These are phyloP conservation scores for Zaprionus lineosus DNA, from an alignment of 2,888 invertebrate species.

Conservation along the genomic window DNA sequence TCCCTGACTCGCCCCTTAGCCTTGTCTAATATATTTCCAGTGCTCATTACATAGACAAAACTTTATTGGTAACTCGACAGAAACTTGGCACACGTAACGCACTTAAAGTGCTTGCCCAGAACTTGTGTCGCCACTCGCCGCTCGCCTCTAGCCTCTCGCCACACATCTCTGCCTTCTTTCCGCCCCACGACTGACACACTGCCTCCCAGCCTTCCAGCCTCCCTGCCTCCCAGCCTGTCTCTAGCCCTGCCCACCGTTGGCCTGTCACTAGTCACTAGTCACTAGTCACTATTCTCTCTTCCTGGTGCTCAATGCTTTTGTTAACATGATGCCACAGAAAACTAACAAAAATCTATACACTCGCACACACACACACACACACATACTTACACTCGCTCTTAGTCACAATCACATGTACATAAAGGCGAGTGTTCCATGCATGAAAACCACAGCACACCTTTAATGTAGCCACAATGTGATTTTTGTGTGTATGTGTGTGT, in stretches of 20 bases:
- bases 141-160: too few relatives aligned
- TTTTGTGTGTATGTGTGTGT: constrained; percentile 7
- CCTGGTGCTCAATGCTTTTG: constrained; percentile 67
- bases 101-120: constrained; percentile 35
- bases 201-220: background rate
- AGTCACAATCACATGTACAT: too few relatives aligned
- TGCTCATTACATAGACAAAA: constrained; percentile 26
- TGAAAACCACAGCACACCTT: constrained; percentile 53
- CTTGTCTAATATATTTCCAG: constrained; percentile 5
- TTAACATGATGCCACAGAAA: constrained; percentile 66
- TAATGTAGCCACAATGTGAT: constrained; percentile 40
- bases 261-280: too few relatives aligned
- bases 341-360: constrained; percentile 61
- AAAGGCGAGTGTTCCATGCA: background rate
- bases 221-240: too few relatives aligned
- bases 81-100: constrained; percentile 13
- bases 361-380: constrained; percentile 11
- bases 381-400: too few relatives aligned
- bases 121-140: constrained; percentile 8
- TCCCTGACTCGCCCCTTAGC: too few relatives aligned
- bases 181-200: too few relatives aligned
- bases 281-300: constrained; percentile 23
- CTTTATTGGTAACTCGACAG: constrained; percentile 1
- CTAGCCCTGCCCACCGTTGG: too few relatives aligned
- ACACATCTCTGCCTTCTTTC: too few relatives aligned